A percentile compares a stretch with the other conserved stretches of the same genome.
Evolutionary conservation across 2,797 vertebrate genomes (phyloP).

Genomic region (Remorina albescens): DNA sequence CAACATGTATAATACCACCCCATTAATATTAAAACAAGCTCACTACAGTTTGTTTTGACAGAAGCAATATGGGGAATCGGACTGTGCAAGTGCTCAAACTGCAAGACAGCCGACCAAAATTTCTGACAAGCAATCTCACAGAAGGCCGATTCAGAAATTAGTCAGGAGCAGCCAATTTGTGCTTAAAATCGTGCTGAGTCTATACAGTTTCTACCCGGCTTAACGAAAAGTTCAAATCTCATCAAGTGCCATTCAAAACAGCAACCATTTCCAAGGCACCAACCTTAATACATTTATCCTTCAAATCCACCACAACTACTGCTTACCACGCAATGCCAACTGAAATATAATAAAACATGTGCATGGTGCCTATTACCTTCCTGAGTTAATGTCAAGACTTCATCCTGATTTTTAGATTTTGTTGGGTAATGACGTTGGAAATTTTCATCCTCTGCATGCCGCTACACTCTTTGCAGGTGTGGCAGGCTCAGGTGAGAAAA

Average conservation of each 20-base stretch:
- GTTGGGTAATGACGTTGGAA: conserved; percentile 2
- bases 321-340: background rate
- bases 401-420: conserved; percentile 3
- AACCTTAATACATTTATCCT: conserved; percentile 1
- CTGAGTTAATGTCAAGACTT: conserved; percentile 7
- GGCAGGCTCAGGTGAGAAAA: conserved; percentile 46
- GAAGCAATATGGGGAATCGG: conserved; percentile 2
- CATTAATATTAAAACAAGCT: conserved; percentile 26
- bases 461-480: conserved; percentile 37
- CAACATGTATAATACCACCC: conserved; percentile 4
- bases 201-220: background rate
- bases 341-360: conserved; percentile 1
- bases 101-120: conserved; percentile 4
- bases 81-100: conserved; percentile 4
- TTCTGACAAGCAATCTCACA: conserved; percentile 3
- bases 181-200: background rate
- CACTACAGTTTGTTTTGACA: conserved; percentile 16
- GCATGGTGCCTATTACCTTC: background rate
- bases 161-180: background rate
- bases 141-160: conserved; percentile 11
- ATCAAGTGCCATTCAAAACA: conserved; percentile 4
- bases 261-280: background rate
- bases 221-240: background rate
- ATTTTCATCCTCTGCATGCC: conserved; percentile 6
- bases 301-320: conserved; percentile 9